A percentile compares a stretch with the other conserved stretches of the same genome.
These are phyloP conservation scores for Ethmia dodecea DNA, from an alignment of 2,888 invertebrate genomes.

Conservation along the genomic window DNA sequence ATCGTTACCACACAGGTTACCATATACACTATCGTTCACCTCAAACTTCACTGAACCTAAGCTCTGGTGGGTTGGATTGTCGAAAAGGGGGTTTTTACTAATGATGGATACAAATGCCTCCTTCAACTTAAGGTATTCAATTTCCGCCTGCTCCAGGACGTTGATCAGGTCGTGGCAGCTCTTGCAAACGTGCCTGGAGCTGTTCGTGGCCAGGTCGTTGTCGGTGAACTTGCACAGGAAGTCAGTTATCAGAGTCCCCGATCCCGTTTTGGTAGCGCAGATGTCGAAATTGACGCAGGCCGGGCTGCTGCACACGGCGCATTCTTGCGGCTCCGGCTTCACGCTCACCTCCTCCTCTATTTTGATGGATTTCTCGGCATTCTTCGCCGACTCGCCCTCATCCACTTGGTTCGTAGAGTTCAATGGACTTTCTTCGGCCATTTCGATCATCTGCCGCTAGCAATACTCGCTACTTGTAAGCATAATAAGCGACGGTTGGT, in stretches of 20 bases:
- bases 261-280: conserved; percentile 34
- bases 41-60: conserved; percentile 36
- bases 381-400: conserved; percentile 25
- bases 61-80: conserved; percentile 15
- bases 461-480: not conserved
- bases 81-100: conserved; percentile 57
- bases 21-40: conserved; percentile 2
- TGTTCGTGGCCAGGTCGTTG: conserved; percentile 30
- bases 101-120: conserved; percentile 56
- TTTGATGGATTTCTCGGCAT: conserved; percentile 36
- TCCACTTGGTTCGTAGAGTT: conserved; percentile 35
- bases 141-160: conserved; percentile 55
- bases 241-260: conserved; percentile 39
- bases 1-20: conserved; percentile 22
- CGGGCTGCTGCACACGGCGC: conserved; percentile 46
- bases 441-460: conserved; percentile 22
- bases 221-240: conserved; percentile 47
- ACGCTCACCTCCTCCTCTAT: conserved; percentile 42
- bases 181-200: conserved; percentile 45
- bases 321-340: conserved; percentile 54
- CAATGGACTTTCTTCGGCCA: conserved; percentile 51
- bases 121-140: conserved; percentile 54
- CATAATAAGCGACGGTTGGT: not conserved
- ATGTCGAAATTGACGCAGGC: conserved; percentile 41
- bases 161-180: conserved; percentile 55